phyloP scores from a whole-genome alignment of 2,797 vertebrate genomes.

The Anomalospiza imberbis region DNA sequence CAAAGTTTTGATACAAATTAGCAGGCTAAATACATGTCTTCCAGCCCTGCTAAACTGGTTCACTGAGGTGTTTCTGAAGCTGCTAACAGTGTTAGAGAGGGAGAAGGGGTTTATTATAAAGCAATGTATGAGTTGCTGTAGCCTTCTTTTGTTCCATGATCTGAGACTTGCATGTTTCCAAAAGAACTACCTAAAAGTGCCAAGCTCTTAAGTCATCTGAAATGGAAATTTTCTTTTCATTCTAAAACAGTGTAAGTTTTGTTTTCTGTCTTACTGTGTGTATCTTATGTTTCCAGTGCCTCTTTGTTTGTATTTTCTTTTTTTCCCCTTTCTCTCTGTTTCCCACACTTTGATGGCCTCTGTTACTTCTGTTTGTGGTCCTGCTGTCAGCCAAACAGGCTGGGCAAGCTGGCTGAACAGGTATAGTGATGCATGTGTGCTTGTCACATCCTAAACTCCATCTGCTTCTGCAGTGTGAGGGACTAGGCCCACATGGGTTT shows the following conservation, averaged over 20 bases:
- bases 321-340: slow-evolving; percentile 74
- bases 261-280: slow-evolving; percentile 59
- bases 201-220: not conserved
- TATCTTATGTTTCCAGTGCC: slow-evolving; percentile 70
- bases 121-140: not conserved
- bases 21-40: not conserved
- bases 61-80: not conserved
- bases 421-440: slow-evolving; percentile 82
- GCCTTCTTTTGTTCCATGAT: not conserved
- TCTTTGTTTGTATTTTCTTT: slow-evolving; percentile 75
- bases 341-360: slow-evolving; percentile 75
- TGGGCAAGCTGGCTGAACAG: slow-evolving; percentile 98
- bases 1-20: not conserved
- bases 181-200: not conserved
- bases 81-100: not conserved
- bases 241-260: slow-evolving; percentile 35
- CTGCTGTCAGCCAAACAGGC: slow-evolving; percentile 94
- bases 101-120: not conserved
- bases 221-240: not conserved
- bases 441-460: slow-evolving; percentile 14
- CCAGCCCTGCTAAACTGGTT: not conserved
- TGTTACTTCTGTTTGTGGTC: slow-evolving; percentile 78
- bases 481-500: not conserved
- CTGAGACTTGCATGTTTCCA: not conserved
- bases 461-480: not conserved